Evolutionary conservation across 1,140 invertebrate genomes (phyloP).

Genomic region (Ridgeia piscesae): DNA sequence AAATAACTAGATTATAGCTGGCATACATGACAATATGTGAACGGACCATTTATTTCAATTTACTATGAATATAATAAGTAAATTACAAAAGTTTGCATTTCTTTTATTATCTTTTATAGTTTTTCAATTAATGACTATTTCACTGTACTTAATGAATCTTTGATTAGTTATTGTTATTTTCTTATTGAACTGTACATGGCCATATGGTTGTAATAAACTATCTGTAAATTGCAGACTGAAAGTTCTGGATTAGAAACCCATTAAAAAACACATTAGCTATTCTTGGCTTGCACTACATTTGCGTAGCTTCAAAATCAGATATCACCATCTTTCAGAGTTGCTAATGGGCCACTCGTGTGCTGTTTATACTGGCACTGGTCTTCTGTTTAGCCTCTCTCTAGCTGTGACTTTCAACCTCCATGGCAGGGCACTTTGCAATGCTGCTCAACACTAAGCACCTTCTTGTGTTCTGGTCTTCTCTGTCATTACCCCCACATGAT

Average conservation of each 20-base stretch:
- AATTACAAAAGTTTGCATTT: too few species aligned
- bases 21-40: too few species aligned
- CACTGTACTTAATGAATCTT: too few species aligned
- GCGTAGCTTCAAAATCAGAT: background rate
- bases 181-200: too few species aligned
- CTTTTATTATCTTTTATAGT: too few species aligned
- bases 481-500: background rate
- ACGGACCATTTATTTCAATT: too few species aligned
- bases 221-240: too few species aligned
- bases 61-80: too few species aligned
- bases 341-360: background rate
- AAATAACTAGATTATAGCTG: too few species aligned
- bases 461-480: background rate
- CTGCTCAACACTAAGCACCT: background rate
- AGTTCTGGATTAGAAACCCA: background rate
- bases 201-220: too few species aligned
- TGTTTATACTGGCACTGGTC: background rate
- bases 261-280: background rate
- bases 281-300: background rate
- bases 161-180: too few species aligned
- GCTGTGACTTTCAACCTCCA: background rate
- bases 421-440: background rate
- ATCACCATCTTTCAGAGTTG: background rate
- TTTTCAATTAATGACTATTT: too few species aligned
- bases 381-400: background rate